Percentiles rank a stretch among this genome's conserved stretches.
Conservation (phyloP, 2,797 vertebrate genomes). For the Rousettus madagascariensis region DNA sequence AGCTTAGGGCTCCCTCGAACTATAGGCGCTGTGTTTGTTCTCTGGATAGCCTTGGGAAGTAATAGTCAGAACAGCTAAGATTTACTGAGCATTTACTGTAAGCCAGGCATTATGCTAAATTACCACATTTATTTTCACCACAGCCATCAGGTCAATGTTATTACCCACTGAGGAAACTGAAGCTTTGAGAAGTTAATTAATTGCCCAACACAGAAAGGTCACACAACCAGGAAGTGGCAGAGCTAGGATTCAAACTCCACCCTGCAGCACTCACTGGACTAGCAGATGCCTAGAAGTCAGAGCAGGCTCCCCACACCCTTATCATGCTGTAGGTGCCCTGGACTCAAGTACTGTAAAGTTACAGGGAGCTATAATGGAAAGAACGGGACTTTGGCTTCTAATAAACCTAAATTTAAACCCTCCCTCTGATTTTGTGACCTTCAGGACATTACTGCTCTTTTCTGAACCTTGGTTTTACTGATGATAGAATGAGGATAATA, state of each 20-base stretch:
- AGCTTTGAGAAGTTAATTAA: conserved; percentile 38
- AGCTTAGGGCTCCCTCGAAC: conserved; percentile 14
- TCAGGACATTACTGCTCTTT: background rate
- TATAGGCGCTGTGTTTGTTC: background rate
- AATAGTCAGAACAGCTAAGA: background rate
- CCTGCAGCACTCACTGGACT: background rate
- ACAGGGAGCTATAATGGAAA: background rate
- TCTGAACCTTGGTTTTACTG: background rate
- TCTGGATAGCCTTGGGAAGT: background rate
- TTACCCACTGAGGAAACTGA: background rate
- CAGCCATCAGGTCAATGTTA: background rate
- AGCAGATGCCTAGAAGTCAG: background rate
- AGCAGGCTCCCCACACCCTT: background rate
- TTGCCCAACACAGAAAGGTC: background rate
- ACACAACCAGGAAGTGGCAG: background rate
- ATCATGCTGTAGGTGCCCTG: background rate
- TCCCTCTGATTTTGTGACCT: background rate
- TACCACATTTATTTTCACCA: background rate
- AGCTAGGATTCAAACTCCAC: background rate
- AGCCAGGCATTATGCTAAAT: background rate
- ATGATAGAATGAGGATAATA: background rate
- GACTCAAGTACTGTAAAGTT: background rate
- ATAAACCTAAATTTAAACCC: conserved; percentile 28
- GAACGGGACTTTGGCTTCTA: background rate
- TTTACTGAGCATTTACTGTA: conserved; percentile 6